Base-by-base conservation (phyloP, 2,113 vertebrate genomes). In the Grammomys surdaster region DNA sequence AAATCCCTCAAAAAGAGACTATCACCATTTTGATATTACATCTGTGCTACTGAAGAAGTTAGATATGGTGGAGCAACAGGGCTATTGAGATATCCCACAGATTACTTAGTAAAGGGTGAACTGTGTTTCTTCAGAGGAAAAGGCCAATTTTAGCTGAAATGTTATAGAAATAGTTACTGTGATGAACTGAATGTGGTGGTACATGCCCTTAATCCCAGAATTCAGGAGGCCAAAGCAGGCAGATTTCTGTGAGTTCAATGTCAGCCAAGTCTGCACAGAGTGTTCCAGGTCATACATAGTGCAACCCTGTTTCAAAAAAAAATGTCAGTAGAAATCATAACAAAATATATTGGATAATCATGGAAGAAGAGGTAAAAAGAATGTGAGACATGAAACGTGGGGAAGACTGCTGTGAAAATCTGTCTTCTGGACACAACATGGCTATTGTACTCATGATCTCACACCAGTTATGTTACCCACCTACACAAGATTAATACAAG, bases 81-180 rank as follows among this genome's bases (percentile, higher is more conserved):
- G 36, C 48, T 88, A 17, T n/a, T 77, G 72, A 93, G 63, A 75
- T 24, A 90, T 5, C 19, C 14, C 28, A 77, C 5, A 6, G 26
- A 75, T 67, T 72, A 58, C 75, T 75, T 75, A 26, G 76, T 54
- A 88, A 96, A 90, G 31, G n/a, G 63, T 88, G 0, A 85, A 88
- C 19, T 28, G 13, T 80, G 16, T 93, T 88, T n/a, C 70, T 89
- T 90, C 51, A 48, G 40, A 88, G 17, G 36, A 46, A 65, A 93
- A 96, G 16, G n/a, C 40, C 90, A 78, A 58, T n/a, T 88, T 24
- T 63, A 24, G 36, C 78, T 48, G 19, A 88, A 46, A 90, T 31
- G 17, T 43, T 84, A 65, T 70, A 90, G n/a, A 91, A 70, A 40
- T 60, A 73, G 40, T 69, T 20, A 75, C 11, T 72, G 70, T 36